Evolutionary conservation across 2,888 invertebrate species (phyloP).

Genomic region (Drosophila setosimentum): DNA sequence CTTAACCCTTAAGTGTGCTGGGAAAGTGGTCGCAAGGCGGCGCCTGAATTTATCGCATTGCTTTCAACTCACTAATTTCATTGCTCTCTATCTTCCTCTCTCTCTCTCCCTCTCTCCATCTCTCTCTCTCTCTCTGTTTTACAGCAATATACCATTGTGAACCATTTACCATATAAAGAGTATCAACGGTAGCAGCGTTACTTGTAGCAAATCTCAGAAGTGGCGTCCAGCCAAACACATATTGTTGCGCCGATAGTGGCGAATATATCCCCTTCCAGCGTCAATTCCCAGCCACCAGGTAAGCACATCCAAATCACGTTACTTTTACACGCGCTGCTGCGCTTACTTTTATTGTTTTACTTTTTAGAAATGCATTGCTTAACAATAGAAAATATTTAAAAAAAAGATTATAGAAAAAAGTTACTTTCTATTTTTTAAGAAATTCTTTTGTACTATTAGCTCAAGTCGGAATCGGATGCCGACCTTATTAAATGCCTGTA

Average conservation of each 20-base stretch:
- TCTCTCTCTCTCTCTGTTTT: constrained; percentile 17
- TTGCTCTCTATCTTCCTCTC: not conserved
- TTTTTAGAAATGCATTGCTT: not conserved
- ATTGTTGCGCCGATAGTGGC: constrained; percentile 87
- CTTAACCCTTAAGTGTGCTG: constrained; percentile 56
- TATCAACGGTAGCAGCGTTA: constrained; percentile 56
- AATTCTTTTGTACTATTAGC: not conserved
- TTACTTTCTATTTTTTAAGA: not conserved
- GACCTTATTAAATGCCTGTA: not conserved
- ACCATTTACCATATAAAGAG: constrained; percentile 31
- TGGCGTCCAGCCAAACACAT: constrained; percentile 85
- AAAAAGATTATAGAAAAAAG: too few species aligned
- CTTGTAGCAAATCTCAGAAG: constrained; percentile 82
- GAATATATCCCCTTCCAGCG: constrained; percentile 87
- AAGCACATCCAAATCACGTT: constrained; percentile 50
- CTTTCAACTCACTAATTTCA: constrained; percentile 8
- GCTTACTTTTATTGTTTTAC: not conserved
- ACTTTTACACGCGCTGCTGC: not conserved
- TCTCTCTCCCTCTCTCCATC: not conserved
- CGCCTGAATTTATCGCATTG: constrained; percentile 27
- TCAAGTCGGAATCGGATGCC: not conserved
- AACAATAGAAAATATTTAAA: not conserved
- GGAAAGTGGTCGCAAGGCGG: constrained; percentile 40
- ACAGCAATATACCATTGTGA: constrained; percentile 2
- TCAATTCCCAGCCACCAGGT: constrained; percentile 86